Evolutionary conservation across 2,113 vertebrate species (phyloP).

Genomic region (Oryzias celebensis): DNA sequence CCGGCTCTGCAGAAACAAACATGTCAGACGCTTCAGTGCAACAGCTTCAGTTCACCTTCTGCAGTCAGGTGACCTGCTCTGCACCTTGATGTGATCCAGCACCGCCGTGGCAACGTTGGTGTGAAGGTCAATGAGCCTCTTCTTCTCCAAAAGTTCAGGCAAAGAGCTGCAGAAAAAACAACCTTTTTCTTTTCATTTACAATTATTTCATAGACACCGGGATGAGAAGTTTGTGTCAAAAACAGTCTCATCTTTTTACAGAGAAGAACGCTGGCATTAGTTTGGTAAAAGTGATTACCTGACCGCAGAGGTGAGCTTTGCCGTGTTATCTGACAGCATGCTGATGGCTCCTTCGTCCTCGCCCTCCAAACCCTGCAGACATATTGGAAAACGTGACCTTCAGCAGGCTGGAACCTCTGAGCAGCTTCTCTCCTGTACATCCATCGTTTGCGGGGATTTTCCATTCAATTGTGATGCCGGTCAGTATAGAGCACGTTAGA

Average conservation of each 20-base stretch:
- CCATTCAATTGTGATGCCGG: no score
- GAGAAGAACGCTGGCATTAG: not conserved
- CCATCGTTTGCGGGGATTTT: no score
- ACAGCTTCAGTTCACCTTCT: not conserved
- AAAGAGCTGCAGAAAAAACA: constrained; percentile 82
- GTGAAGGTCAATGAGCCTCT: constrained; percentile 96
- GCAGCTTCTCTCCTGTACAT: no score
- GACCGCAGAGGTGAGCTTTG: constrained; percentile 96
- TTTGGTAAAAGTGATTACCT: constrained; percentile 74
- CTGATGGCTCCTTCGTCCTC: constrained; percentile 99
- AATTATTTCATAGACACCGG: not conserved
- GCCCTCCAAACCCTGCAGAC: constrained; percentile 89
- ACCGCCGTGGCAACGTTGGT: constrained; percentile 97
- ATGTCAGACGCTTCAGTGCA: not conserved
- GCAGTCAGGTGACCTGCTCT: no score
- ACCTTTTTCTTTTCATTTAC: not conserved
- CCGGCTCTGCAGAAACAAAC: constrained; percentile 80
- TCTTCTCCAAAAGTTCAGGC: constrained; percentile 97
- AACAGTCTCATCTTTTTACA: not conserved
- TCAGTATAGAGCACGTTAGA: no score
- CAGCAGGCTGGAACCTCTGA: no score
- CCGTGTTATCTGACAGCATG: constrained; percentile 98
- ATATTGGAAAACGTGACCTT: not conserved
- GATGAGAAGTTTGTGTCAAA: no score
- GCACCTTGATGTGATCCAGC: constrained; percentile 97